Base-by-base conservation (phyloP, 1,140 invertebrate species). In the Bombus superbus region DNA sequence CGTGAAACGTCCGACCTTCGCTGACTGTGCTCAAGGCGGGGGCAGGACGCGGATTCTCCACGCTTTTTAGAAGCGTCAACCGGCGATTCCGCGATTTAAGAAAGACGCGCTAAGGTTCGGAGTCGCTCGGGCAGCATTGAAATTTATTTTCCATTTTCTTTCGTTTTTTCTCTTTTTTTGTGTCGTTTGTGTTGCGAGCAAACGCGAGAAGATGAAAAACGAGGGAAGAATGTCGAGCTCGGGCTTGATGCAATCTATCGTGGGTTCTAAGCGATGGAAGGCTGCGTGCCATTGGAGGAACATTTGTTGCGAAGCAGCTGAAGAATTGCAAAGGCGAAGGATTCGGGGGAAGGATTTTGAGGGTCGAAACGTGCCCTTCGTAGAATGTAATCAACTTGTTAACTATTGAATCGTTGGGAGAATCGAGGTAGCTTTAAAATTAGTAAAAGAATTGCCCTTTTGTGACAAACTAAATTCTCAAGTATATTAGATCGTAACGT, bases 1-100 rank as follows among this genome's bases (percentile, higher is more conserved):
- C 89, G 84, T 76, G 86, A 89, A 87, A 91, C 90, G 90, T 89
- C 86, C 81, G 81, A 89, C 85, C 87, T 89, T 88, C 91, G 92
- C 92, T 74, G 81, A 32, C 32, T 32, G 84, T 86, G 87, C 86
- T 90, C 89, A 87, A 86, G 80, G 77, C 35, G 53, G 10, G 68
- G 64, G 53, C 8, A 32, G 28, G n/a, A 53, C 32, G 28, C 1
- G 62, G 35, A 18, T 15, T 22, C 35, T 38, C 28, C 35, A 10
- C 15, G n/a, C 38, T 77, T 42, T 71, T 64, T 25, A 42, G 35
- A 32, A 40, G 8, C 59, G 75, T 42, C 75, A 28, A n/a, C 32
- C 35, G 68, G 28, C 69, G 42, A 64, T 64, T 28, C 5, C 75
- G 35, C 42, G 72, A 74, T 42, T 77, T 64, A 64, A 62, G 59